phyloP scores from a whole-genome alignment of 2,797 vertebrate species.

The Choloepus didactylus region DNA sequence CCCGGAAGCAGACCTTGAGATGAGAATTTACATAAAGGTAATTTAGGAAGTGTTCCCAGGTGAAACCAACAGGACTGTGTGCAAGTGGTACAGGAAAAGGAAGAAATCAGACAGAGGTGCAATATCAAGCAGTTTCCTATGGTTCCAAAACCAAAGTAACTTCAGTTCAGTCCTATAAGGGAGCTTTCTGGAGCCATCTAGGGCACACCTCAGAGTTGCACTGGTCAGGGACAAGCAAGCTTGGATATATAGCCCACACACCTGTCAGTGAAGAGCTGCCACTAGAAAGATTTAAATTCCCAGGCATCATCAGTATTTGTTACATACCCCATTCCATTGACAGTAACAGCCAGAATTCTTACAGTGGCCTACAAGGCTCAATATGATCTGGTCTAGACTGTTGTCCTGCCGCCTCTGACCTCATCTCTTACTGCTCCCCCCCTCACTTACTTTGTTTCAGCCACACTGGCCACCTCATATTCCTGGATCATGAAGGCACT shows the following conservation, averaged over 20 bases:
- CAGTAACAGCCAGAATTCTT: neutral
- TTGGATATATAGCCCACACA: neutral
- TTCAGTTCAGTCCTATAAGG: neutral
- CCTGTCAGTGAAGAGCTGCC: neutral
- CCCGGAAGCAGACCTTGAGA: neutral
- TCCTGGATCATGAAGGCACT: neutral
- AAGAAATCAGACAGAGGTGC: neutral
- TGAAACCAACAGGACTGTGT: neutral
- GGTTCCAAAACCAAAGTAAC: neutral
- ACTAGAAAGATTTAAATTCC: neutral
- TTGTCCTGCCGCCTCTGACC: neutral
- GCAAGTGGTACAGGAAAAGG: neutral
- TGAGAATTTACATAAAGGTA: neutral
- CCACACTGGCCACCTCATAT: neutral
- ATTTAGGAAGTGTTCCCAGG: slow-evolving; percentile 2
- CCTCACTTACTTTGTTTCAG: neutral
- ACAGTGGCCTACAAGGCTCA: neutral
- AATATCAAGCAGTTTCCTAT: neutral
- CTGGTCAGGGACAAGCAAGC: neutral
- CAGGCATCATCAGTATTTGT: neutral
- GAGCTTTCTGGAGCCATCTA: neutral
- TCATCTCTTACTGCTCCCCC: neutral
- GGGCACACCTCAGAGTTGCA: neutral
- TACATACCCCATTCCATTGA: neutral
- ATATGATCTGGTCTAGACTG: neutral